A percentile compares a stretch with the other conserved stretches of the same genome.
Conservation (phyloP, 23 tunicate genomes). For the Styela plicata region DNA sequence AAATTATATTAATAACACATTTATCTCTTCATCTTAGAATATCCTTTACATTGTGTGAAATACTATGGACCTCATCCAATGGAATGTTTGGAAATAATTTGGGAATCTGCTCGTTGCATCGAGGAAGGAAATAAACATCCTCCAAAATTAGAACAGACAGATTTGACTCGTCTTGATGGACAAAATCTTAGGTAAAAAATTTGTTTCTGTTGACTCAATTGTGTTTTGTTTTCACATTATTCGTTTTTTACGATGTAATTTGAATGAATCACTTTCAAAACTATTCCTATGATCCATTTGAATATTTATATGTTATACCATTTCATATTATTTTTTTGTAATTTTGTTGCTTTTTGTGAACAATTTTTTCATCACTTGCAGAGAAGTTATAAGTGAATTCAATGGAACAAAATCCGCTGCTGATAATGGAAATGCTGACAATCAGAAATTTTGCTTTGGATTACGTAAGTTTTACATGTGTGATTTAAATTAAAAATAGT, state of each 20-base stretch:
- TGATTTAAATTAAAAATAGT: conserved; percentile 20
- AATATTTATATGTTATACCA: not conserved
- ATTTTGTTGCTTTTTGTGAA: not conserved
- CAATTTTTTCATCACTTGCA: not conserved
- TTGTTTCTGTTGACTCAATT: too few species aligned
- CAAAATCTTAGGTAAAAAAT: not conserved
- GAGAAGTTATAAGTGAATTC: conserved; percentile 11
- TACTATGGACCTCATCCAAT: conserved; percentile 28
- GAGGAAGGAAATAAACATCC: conserved; percentile 14
- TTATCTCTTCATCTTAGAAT: too few species aligned
- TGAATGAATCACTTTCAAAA: too few species aligned
- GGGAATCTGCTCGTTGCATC: conserved; percentile 11
- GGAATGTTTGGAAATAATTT: conserved; percentile 27
- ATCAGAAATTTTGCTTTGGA: conserved; percentile 23
- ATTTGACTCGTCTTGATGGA: not conserved
- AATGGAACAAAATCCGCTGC: conserved; percentile 1
- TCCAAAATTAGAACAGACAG: not conserved
- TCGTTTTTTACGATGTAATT: too few species aligned
- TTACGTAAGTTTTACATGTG: not conserved
- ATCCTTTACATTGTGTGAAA: conserved; percentile 21
- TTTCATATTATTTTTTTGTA: not conserved
- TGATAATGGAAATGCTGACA: conserved; percentile 13
- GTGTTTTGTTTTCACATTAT: too few species aligned
- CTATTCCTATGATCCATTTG: too few species aligned
- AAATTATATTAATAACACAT: too few species aligned